Base-by-base conservation (phyloP, 2,113 vertebrate genomes). In the Gasterosteus nipponicus region DNA sequence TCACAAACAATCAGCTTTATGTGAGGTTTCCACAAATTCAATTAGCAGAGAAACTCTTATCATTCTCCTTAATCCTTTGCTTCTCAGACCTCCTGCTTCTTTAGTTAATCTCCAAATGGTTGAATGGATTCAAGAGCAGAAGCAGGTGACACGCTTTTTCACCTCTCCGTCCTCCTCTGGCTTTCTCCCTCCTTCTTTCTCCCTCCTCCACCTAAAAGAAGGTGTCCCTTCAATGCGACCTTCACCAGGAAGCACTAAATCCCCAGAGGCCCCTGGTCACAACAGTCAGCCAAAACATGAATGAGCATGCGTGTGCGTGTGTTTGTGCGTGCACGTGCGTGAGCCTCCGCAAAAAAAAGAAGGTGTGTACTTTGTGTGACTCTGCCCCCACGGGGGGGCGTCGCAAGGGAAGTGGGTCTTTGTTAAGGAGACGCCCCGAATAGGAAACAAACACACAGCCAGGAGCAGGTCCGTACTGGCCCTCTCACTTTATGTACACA, bases 231-330 rank as follows among this genome's bases (percentile, higher is more conserved):
- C 76, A 84, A 57, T 42, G 35, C 77, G 81, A 83, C 85, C 88
- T 85, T 83, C 70, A 78, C 61, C 75, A 78, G 81, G 84, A 92
- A 91, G 79, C 78, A 80, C 67, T 90, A 64, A 92, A 89, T 89
- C 82, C 84, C 65, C 2, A 5, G 73, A 84, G 83, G 69, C 82
- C 77, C 73, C 70, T 42, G 84, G 85, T 84, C 78, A 77, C 80
- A 89, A 64, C 60, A 56, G 60, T 56, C 63, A 67, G 67, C 26
- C 39, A 49, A 85, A 69, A 41, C 59, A 58, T 75, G 73, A 26
- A n/a, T 5, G 49, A 38, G 60, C 41, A 10, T 53, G 67, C 73
- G 49, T 71, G 66, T 33, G 51, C 54, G 42, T 58, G n/a, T 26
- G 35, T 57, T 18, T 69, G 57, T 42, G 41, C 38, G 31, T 42